Conservation (phyloP, 53 echinoderm and acorn worm genomes). For the Echinometra lucunter region DNA sequence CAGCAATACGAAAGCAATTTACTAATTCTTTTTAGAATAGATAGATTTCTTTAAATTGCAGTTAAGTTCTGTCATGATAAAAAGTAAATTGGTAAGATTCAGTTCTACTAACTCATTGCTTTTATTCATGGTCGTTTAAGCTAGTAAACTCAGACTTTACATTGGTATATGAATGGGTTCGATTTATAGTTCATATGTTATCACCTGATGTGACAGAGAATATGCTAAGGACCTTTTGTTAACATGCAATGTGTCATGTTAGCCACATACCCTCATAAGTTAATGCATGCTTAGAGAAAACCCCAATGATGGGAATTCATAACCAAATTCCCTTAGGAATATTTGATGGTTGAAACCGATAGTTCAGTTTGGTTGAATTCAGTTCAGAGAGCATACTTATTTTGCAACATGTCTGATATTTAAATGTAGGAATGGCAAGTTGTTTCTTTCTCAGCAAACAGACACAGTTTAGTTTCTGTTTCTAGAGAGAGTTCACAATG, state of each 20-base stretch:
- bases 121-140: too few relatives aligned
- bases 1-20: too few relatives aligned
- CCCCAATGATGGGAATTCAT: neutral
- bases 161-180: neutral
- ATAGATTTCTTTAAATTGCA: too few relatives aligned
- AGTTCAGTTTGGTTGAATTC: neutral
- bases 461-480: too few relatives aligned
- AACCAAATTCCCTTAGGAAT: neutral
- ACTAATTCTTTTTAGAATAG: too few relatives aligned
- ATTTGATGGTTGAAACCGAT: neutral
- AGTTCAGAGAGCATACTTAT: neutral
- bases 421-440: neutral
- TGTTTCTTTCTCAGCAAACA: too few relatives aligned
- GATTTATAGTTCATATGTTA: neutral
- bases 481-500: too few relatives aligned
- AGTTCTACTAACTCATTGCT: too few relatives aligned
- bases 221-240: neutral
- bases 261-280: neutral
- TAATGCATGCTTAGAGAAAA: neutral
- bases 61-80: too few relatives aligned
- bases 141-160: too few relatives aligned
- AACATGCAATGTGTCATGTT: constrained; percentile 19
- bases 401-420: neutral
- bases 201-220: neutral
- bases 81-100: too few relatives aligned